These are phyloP conservation scores for Apotomis capreana DNA, from an alignment of 2,888 invertebrate genomes.

Conservation along the genomic window DNA sequence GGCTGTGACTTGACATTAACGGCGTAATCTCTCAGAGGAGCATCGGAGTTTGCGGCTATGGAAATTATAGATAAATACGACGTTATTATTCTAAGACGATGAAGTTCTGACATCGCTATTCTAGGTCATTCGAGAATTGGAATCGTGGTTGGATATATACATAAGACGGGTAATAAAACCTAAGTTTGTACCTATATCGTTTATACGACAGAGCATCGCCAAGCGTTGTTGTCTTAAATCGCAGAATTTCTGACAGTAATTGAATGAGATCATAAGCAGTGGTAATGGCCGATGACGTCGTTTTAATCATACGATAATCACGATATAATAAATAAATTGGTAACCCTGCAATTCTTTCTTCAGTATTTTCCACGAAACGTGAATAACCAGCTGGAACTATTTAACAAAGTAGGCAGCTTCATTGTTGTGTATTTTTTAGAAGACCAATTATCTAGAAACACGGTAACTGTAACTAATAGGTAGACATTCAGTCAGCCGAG, in stretches of 20 bases:
- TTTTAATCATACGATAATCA: not conserved
- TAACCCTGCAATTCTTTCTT: slow-evolving; percentile 9
- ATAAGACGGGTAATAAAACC: no score
- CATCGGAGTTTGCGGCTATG: slow-evolving; percentile 53
- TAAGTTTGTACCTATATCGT: not conserved
- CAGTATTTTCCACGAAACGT: slow-evolving; percentile 45
- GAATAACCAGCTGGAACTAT: slow-evolving; percentile 45
- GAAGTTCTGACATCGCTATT: slow-evolving; percentile 24
- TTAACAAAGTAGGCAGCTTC: slow-evolving; percentile 46
- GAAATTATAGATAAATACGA: slow-evolving; percentile 60
- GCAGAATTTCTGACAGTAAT: no score
- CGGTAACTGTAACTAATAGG: slow-evolving; percentile 59
- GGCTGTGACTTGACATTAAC: slow-evolving; percentile 70
- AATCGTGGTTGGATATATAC: not conserved
- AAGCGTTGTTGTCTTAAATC: no score
- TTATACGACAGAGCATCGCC: no score
- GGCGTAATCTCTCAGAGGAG: slow-evolving; percentile 45
- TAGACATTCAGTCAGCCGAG: slow-evolving; percentile 49
- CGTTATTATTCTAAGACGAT: slow-evolving; percentile 43
- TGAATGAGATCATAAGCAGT: no score
- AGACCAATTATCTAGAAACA: slow-evolving; percentile 50
- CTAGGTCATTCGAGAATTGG: slow-evolving; percentile 23
- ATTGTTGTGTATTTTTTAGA: slow-evolving; percentile 50
- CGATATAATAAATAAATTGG: not conserved
- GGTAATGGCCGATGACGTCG: not conserved